Base-by-base conservation (phyloP, 2,797 vertebrate genomes). In the Buceros bicornis region DNA sequence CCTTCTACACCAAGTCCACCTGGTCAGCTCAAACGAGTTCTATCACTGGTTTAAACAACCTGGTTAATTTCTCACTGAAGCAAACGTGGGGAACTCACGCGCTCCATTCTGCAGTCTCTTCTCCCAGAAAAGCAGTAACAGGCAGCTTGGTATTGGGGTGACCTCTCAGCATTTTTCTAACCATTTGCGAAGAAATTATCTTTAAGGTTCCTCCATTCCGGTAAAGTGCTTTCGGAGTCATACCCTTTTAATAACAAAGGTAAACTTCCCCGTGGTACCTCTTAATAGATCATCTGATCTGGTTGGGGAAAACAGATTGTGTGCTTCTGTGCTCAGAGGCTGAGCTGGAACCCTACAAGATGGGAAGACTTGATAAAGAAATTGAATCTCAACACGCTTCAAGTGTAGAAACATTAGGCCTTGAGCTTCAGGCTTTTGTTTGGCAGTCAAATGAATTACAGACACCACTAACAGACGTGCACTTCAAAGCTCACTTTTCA, bases 401-500 rank as follows among this genome's bases (percentile, higher is more conserved):
- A 87, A 78, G 22, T 4, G 7, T 43, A 64, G 77, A 92, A 91
- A 78, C 9, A 87, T 35, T 45, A 43, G 53, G 57, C 74, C 57
- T 64, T 69, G 62, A 84, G 22, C 28, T 71, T 90, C 67, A 51
- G 83, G 48, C 11, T 90, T 80, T 74, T 42, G 11, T 87, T 53
- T 78, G 64, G 43, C 66, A 80, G 35, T 26, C 0, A 0, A 61
- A 77, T 22, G 22, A 87, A 80, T 61, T 66, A 65, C 11, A 82
- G 71, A 57, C 69, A 87, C 50, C 57, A 40, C 42, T 60, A 80
- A 85, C 1, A 71, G 69, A 53, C 1, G 4, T 25, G 21, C 20
- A 60, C 89, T 87, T 95, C 82, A 67, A 76, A 60, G 47, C 57
- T 48, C 53, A 43, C 28, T 82, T 90, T 85, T 90, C 81, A 92